phyloP scores from a whole-genome alignment of 2,888 invertebrate species.

The Harpalus rubripes region DNA sequence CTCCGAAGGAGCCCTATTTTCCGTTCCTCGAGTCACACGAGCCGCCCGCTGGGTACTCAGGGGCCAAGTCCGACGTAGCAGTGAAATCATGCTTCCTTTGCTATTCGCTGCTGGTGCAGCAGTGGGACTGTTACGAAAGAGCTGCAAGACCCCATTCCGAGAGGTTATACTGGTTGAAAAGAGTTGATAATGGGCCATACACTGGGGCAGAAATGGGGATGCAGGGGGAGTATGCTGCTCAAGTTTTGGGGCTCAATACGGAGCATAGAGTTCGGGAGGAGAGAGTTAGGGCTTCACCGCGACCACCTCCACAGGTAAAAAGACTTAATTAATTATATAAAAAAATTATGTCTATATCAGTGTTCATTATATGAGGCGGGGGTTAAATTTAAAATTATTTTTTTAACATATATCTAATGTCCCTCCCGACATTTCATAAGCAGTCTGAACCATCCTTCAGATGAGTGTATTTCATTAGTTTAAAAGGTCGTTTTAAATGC shows the following conservation, averaged over 20 bases:
- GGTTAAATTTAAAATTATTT: no score
- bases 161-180: constrained; percentile 94
- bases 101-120: constrained; percentile 90
- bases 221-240: constrained; percentile 93
- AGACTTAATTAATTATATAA: neutral
- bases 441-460: no score
- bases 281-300: constrained; percentile 73
- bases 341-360: no score
- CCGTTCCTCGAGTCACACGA: constrained; percentile 95
- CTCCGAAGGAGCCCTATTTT: constrained; percentile 90
- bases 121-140: constrained; percentile 95
- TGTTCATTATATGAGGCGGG: no score
- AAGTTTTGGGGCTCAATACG: constrained; percentile 87
- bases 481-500: no score
- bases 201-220: constrained; percentile 93
- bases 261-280: constrained; percentile 70
- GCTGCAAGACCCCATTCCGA: constrained; percentile 90
- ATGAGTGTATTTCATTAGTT: no score
- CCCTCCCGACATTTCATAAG: no score
- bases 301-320: constrained; percentile 71
- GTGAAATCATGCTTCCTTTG: constrained; percentile 92
- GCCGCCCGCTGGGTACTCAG: constrained; percentile 86
- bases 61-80: constrained; percentile 74
- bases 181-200: constrained; percentile 93
- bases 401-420: no score